These are phyloP conservation scores for Polypedilum pembai DNA, from an alignment of 1,140 invertebrate genomes.

Conservation along the genomic window DNA sequence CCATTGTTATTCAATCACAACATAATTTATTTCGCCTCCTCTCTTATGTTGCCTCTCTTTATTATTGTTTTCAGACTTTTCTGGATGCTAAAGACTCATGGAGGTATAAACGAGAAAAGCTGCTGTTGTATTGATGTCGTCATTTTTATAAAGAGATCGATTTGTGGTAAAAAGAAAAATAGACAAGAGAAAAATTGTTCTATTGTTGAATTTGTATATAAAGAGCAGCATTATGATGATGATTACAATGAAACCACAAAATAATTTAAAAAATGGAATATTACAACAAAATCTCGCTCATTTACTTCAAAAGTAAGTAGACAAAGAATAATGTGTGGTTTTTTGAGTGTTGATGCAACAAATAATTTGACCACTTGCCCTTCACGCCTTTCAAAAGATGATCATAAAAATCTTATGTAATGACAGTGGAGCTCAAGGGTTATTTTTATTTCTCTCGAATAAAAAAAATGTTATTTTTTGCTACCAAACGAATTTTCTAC, in stretches of 20 bases:
- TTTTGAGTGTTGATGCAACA: not conserved
- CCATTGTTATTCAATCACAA: constrained; percentile 18
- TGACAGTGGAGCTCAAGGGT: too few species aligned
- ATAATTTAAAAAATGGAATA: not conserved
- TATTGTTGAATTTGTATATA: not conserved
- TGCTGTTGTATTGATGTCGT: too few species aligned
- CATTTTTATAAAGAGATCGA: too few species aligned
- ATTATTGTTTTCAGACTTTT: too few species aligned
- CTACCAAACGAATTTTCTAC: too few species aligned
- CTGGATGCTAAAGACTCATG: too few species aligned
- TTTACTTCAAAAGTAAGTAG: not conserved
- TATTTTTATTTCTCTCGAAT: too few species aligned
- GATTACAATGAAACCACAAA: not conserved
- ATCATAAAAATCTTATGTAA: too few species aligned
- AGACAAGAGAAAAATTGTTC: not conserved
- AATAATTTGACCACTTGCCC: constrained; percentile 16
- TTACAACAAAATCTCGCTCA: not conserved
- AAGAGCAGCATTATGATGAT: not conserved
- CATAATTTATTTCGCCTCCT: constrained; percentile 9
- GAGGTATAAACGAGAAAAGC: too few species aligned
- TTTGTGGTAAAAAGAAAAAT: not conserved
- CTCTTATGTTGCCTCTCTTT: not conserved
- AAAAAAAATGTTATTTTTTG: too few species aligned
- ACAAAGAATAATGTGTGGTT: not conserved
- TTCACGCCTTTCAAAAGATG: not conserved